Evolutionary conservation across 1,140 invertebrate species (phyloP).

Genomic region (Euura saliciscinereae): DNA sequence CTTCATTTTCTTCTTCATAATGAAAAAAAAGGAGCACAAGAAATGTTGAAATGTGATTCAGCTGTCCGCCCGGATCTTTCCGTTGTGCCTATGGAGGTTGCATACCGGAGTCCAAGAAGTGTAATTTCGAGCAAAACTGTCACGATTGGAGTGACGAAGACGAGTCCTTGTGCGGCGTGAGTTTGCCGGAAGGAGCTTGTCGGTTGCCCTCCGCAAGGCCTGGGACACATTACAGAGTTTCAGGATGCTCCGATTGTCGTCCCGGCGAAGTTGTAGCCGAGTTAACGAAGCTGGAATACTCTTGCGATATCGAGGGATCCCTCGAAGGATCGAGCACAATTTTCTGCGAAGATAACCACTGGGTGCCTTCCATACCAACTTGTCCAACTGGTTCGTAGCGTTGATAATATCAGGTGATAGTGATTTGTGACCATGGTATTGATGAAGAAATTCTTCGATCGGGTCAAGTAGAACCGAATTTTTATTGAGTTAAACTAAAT

Average conservation of each 20-base stretch:
- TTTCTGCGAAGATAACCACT: slow-evolving; percentile 38
- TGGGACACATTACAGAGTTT: slow-evolving; percentile 32
- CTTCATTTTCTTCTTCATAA: too few species aligned
- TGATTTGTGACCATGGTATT: not conserved
- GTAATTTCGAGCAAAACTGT: slow-evolving; percentile 56
- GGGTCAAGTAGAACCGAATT: too few species aligned
- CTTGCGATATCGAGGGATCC: slow-evolving; percentile 28
- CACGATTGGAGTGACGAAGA: slow-evolving; percentile 64
- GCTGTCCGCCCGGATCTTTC: slow-evolving; percentile 51
- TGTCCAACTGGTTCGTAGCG: slow-evolving; percentile 32
- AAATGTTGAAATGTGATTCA: too few species aligned
- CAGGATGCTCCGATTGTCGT: slow-evolving; percentile 32
- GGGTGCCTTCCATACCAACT: slow-evolving; percentile 37
- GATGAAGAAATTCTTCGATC: not conserved
- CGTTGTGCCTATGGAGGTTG: slow-evolving; percentile 67
- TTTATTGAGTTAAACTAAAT: slow-evolving; percentile 8
- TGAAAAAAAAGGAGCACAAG: too few species aligned
- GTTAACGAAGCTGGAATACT: slow-evolving; percentile 37
- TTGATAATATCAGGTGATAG: slow-evolving; percentile 13
- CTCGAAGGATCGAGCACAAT: slow-evolving; percentile 37
- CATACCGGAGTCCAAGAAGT: slow-evolving; percentile 33
- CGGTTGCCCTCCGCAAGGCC: slow-evolving; percentile 35
- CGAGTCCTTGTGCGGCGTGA: slow-evolving; percentile 30
- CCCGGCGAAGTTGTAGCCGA: slow-evolving; percentile 41
- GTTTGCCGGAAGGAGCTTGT: slow-evolving; percentile 37